Evolutionary conservation across 1,140 invertebrate genomes (phyloP).

Genomic region (Procambarus clarkii): DNA sequence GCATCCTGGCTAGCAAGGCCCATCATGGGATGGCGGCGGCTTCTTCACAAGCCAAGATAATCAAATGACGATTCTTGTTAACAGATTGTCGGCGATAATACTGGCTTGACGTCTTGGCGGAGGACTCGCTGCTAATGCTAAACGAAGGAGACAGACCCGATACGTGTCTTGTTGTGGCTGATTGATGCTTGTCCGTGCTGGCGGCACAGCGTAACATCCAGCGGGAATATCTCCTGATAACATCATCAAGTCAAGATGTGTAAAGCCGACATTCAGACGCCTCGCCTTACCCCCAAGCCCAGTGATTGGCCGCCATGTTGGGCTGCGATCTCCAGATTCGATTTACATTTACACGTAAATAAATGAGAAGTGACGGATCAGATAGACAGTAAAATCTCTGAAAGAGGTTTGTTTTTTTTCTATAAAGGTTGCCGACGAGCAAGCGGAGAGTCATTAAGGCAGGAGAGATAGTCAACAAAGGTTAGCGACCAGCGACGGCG

Average conservation of each 20-base stretch:
- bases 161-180: neutral
- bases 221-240: neutral
- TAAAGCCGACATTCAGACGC: neutral
- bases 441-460: neutral
- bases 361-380: neutral
- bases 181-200: neutral
- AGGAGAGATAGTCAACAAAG: neutral
- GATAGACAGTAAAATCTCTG: neutral
- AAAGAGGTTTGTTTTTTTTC: neutral
- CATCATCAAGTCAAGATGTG: neutral
- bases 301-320: neutral
- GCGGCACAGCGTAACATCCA: neutral
- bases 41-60: conserved; percentile 2
- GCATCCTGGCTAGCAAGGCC: too few relatives aligned
- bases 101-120: neutral
- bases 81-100: conserved; percentile 4
- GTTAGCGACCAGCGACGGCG: too few relatives aligned
- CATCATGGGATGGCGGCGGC: neutral
- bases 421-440: neutral
- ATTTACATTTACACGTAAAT: neutral
- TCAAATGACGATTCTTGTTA: conserved; percentile 19
- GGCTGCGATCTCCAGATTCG: neutral
- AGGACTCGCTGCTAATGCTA: neutral
- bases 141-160: neutral
- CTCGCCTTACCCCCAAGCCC: too few relatives aligned